Conservation (phyloP, 2,113 vertebrate genomes). For the Rhombomys opimus region DNA sequence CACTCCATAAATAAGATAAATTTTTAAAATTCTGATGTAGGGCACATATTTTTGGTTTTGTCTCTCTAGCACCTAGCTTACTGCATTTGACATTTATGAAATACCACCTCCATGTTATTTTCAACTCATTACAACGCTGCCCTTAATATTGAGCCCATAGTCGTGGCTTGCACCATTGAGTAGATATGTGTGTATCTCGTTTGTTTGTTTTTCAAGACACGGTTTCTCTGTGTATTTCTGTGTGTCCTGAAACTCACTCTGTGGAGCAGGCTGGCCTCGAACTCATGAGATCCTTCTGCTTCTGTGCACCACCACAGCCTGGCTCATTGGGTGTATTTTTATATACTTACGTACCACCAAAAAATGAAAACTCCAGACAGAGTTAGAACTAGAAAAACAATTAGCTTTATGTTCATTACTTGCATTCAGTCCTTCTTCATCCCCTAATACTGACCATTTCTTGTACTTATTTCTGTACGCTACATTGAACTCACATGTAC, state of each 20-base stretch:
- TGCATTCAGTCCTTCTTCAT: background rate
- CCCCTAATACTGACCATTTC: background rate
- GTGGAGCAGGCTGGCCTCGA: no score
- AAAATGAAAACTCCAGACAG: background rate
- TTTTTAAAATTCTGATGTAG: background rate
- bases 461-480: background rate
- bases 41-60: constrained; percentile 27
- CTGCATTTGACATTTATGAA: constrained; percentile 48
- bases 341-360: background rate
- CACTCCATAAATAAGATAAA: background rate
- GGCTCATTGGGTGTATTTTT: background rate
- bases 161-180: background rate
- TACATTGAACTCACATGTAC: background rate
- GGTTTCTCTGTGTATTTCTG: no score
- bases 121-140: constrained; percentile 14
- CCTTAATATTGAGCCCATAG: constrained; percentile 31
- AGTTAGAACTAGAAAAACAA: background rate
- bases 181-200: no score
- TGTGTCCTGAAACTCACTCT: no score
- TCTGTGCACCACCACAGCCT: background rate
- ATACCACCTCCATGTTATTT: constrained; percentile 13
- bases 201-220: no score
- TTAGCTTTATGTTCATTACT: background rate
- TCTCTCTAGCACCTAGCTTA: background rate
- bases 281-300: no score